Base-by-base conservation (phyloP, 2,797 vertebrate genomes). In the Enteromius afrohamiltoni region DNA sequence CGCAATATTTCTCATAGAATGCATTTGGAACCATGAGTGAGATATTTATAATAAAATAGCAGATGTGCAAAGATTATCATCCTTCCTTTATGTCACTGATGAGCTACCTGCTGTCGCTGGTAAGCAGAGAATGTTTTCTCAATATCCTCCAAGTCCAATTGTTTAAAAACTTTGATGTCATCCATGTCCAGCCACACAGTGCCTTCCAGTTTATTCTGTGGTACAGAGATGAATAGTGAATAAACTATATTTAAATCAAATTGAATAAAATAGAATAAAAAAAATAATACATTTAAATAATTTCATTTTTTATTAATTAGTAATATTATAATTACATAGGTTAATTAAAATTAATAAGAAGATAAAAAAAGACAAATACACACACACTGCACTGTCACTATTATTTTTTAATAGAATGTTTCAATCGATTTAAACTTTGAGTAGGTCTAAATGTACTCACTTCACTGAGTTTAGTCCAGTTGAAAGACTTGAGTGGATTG, bases 101-200 rank as follows among this genome's bases (percentile, higher is more conserved):
- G 9, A 40, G 19, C 51, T 67, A 96, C 96, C 95, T 96, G 96
- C 84, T 96, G 96, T 85, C 96, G 94, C 88, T 96, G 96, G 90
- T 96, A 96, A 0, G 96, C 96, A 0, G 96, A 96, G 86, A 96
- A 96, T 92, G 95, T 96, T 91, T 95, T 96, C 87, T 96, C 96
- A 89, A 96, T 95, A 86, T 96, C 96, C 85, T 95, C 93, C 83
- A 96, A 91, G 88, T 96, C 96, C 88, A 96, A 84, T 26, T 94
- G 88, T 85, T 93, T 96, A 92, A 95, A 96, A 23, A 95, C 93
- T 81, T 90, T 91, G 86, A 93, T 88, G 83, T 96, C 96, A 80
- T 96, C 96, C 34, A 96, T 93, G 47, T 96, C 95, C 85, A 93
- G 93, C 96, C 96, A 96, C 65, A 96, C 90, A 0, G 96, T 96